phyloP scores from a whole-genome alignment of 2,113 vertebrate genomes.

The Mustela lutreola region DNA sequence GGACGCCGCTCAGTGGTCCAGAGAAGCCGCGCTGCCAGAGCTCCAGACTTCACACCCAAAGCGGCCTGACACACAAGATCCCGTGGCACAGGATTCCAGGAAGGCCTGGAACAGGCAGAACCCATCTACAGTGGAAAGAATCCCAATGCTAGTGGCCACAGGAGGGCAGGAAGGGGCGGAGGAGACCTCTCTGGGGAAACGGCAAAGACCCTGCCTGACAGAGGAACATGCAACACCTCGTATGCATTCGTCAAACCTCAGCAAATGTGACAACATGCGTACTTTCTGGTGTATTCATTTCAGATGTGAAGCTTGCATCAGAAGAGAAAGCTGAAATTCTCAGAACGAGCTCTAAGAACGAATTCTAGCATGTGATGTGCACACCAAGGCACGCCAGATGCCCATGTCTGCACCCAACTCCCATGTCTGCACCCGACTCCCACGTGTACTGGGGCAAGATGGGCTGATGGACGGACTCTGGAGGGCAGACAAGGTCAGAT shows the following conservation, averaged over 20 bases:
- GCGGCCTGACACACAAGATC: background rate
- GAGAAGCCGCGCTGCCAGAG: background rate
- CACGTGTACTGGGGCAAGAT: background rate
- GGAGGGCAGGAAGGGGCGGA: background rate
- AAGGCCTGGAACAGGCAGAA: background rate
- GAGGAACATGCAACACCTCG: background rate
- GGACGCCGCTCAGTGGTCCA: background rate
- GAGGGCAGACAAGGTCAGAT: background rate
- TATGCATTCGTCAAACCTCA: background rate
- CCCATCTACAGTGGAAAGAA: background rate
- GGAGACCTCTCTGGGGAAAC: background rate
- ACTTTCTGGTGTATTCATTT: background rate
- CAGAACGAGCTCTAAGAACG: background rate
- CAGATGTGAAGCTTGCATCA: background rate
- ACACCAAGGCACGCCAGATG: background rate
- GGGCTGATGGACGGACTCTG: background rate
- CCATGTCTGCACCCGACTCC: background rate
- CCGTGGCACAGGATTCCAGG: background rate
- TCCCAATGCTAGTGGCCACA: background rate
- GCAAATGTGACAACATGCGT: background rate
- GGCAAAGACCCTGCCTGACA: background rate
- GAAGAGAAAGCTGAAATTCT: background rate
- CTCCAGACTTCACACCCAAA: background rate
- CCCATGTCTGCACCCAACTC: too few species aligned
- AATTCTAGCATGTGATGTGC: background rate